Conservation (phyloP, 2,797 vertebrate species). For the Pipistrellus pipistrellus region DNA sequence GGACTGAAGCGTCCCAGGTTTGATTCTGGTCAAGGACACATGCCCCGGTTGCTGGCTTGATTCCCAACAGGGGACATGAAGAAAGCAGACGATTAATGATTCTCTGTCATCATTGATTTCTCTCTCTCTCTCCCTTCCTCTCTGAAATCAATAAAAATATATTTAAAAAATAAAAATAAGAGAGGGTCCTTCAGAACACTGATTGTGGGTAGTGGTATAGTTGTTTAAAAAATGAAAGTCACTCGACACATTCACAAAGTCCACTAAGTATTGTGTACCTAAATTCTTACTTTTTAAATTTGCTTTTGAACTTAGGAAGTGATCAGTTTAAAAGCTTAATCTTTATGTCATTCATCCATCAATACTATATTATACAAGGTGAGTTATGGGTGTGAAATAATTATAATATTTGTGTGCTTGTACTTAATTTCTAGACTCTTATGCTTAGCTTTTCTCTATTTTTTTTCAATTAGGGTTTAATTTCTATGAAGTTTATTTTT, state of each 20-base stretch:
- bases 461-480: background rate
- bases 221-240: background rate
- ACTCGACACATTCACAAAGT: background rate
- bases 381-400: background rate
- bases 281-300: slow-evolving; percentile 6
- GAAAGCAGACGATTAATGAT: too few species aligned
- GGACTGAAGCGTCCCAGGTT: too few species aligned
- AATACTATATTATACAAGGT: background rate
- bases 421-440: background rate
- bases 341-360: background rate
- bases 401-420: background rate
- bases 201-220: background rate
- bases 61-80: too few species aligned
- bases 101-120: too few species aligned
- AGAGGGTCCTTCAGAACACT: background rate
- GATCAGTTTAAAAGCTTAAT: background rate
- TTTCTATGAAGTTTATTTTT: slow-evolving; percentile 2
- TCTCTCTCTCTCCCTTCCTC: too few species aligned
- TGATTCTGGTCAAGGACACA: too few species aligned
- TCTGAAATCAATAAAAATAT: too few species aligned
- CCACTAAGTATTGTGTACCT: background rate
- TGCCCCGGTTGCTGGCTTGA: too few species aligned
- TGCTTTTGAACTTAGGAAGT: background rate
- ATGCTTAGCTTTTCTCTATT: background rate
- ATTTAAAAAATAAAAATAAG: too few species aligned